A percentile compares a stretch with the other conserved stretches of the same genome.
Evolutionary conservation across 23 tunicate species (phyloP).

Genomic region (Halocynthia roretzi): DNA sequence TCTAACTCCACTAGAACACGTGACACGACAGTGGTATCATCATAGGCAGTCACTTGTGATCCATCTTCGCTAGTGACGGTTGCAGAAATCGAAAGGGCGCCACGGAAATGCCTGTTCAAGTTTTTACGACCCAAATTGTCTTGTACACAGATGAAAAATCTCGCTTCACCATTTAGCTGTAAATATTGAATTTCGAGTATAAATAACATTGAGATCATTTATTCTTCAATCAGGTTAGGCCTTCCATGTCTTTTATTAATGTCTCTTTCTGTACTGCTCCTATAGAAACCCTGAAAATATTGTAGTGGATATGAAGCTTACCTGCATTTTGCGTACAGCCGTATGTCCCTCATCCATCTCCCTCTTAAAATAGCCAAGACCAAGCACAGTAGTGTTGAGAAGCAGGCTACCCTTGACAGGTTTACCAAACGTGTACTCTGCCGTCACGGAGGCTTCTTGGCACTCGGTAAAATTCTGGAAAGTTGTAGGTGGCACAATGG

Average conservation of each 20-base stretch:
- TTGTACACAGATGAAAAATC: conserved; percentile 36
- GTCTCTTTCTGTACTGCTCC: no score
- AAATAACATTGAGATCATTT: no score
- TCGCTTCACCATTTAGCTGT: conserved; percentile 37
- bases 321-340: background rate
- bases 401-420: conserved; percentile 58
- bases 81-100: conserved; percentile 49
- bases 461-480: conserved; percentile 45
- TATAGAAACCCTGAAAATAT: no score
- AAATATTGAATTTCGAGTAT: background rate
- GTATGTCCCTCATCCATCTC: conserved; percentile 7
- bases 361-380: conserved; percentile 39
- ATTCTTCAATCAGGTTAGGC: no score
- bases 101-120: conserved; percentile 31
- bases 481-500: conserved; percentile 68
- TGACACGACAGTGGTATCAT: conserved; percentile 71
- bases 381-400: conserved; percentile 63
- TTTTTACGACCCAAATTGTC: conserved; percentile 12
- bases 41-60: conserved; percentile 39
- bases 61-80: conserved; percentile 52
- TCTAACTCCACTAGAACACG: conserved; percentile 49
- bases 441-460: conserved; percentile 49
- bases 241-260: no score
- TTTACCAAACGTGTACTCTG: conserved; percentile 76
- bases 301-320: background rate